These are phyloP conservation scores for Hedychridium roseum DNA, from an alignment of 2,888 invertebrate species.

Conservation along the genomic window DNA sequence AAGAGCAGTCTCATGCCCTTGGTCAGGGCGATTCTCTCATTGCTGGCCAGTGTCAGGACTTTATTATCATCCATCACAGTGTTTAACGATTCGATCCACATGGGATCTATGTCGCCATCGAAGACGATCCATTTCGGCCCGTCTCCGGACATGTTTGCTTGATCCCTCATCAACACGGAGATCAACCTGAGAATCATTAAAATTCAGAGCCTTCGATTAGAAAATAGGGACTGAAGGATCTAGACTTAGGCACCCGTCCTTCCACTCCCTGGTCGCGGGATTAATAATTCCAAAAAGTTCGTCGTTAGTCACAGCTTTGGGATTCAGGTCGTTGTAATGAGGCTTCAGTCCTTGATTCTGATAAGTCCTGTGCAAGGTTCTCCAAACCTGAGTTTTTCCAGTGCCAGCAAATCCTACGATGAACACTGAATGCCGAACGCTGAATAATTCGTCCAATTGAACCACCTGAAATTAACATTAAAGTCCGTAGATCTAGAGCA, in stretches of 20 bases:
- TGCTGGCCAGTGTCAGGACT: conserved; percentile 89
- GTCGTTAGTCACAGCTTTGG: conserved; percentile 95
- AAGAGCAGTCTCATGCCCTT: conserved; percentile 90
- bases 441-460: conserved; percentile 90
- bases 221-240: neutral
- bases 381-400: conserved; percentile 94
- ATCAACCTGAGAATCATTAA: conserved; percentile 73
- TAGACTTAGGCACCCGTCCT: conserved; percentile 75
- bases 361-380: conserved; percentile 85
- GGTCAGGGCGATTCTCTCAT: conserved; percentile 91
- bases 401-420: conserved; percentile 88
- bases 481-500: neutral
- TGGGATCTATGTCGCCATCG: conserved; percentile 96
- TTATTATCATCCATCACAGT: conserved; percentile 98
- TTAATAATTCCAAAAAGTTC: conserved; percentile 95
- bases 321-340: conserved; percentile 88
- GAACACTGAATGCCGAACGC: conserved; percentile 93
- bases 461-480: conserved; percentile 71
- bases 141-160: conserved; percentile 86
- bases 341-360: conserved; percentile 83
- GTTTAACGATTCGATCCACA: conserved; percentile 98
- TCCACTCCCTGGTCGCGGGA: conserved; percentile 93
- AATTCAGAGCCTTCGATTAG: neutral
- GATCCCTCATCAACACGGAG: conserved; percentile 92
- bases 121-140: conserved; percentile 94